Evolutionary conservation across 1,140 invertebrate genomes (phyloP).

Genomic region (Goniozus legneri): DNA sequence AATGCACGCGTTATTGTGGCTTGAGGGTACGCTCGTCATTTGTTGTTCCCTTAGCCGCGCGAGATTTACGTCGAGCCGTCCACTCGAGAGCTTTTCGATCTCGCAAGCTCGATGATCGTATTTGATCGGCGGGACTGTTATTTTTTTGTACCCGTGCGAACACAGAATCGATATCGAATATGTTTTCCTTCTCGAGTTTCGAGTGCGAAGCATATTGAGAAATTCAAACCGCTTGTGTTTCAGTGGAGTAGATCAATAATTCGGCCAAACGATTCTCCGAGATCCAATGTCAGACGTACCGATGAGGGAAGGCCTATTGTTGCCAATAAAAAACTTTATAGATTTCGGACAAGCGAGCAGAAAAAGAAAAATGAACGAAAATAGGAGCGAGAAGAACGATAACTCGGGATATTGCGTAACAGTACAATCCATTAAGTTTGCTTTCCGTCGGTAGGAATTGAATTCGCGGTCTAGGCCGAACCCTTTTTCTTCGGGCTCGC

Average conservation of each 20-base stretch:
- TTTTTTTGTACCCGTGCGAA: no score
- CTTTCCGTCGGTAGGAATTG: conserved; percentile 13
- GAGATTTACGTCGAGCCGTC: neutral
- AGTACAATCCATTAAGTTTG: conserved; percentile 22
- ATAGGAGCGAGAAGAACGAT: conserved; percentile 16
- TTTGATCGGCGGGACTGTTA: no score
- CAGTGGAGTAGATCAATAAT: no score
- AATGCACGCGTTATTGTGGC: conserved; percentile 14
- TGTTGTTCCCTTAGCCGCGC: neutral
- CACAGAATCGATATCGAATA: no score
- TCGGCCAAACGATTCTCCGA: no score
- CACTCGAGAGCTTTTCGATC: neutral
- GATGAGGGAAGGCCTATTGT: no score
- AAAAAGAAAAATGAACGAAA: neutral
- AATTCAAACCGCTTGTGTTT: no score
- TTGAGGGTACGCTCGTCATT: neutral
- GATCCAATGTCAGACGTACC: no score
- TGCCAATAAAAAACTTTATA: neutral
- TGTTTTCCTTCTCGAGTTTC: no score
- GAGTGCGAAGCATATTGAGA: no score
- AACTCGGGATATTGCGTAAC: conserved; percentile 20
- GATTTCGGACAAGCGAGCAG: neutral
- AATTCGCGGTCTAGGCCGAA: conserved; percentile 13
- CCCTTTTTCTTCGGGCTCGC: no score
- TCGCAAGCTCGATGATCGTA: no score